These are phyloP conservation scores for Arvicanthis niloticus DNA, from an alignment of 2,113 vertebrate species.

Conservation along the genomic window DNA sequence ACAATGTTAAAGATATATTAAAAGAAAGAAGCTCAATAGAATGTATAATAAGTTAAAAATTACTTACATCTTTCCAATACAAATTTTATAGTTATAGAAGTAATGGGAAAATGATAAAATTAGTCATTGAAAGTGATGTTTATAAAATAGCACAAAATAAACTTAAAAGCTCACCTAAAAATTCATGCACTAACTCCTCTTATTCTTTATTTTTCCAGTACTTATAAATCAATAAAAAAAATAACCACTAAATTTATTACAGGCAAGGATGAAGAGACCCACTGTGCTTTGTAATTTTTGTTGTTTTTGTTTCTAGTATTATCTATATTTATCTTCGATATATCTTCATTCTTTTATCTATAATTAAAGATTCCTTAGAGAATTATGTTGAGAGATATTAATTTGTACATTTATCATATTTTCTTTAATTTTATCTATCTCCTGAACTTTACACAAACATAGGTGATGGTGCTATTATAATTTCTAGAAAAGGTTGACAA, in stretches of 20 bases:
- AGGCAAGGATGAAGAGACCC: not conserved
- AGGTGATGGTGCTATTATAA: not conserved
- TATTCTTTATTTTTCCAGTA: not conserved
- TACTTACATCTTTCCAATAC: not conserved
- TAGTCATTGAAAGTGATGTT: not conserved
- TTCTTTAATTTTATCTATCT: not conserved
- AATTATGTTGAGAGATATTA: not conserved
- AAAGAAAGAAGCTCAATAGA: slow-evolving; percentile 5
- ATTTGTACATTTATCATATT: not conserved
- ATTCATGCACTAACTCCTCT: not conserved
- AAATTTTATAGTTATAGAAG: not conserved
- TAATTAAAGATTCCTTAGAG: not conserved
- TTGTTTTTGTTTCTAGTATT: not conserved
- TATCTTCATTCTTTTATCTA: not conserved
- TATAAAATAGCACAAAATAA: not conserved
- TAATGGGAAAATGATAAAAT: not conserved
- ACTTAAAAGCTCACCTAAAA: not conserved
- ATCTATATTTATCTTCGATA: not conserved
- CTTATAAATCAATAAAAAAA: slow-evolving; percentile 1
- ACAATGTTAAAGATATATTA: not conserved
- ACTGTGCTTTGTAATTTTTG: not conserved
- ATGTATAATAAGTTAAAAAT: not conserved
- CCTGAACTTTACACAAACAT: not conserved
- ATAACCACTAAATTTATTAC: not conserved
- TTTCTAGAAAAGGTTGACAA: not conserved